phyloP scores from a whole-genome alignment of 1,140 invertebrate genomes.

The Ceratina calcarata region DNA sequence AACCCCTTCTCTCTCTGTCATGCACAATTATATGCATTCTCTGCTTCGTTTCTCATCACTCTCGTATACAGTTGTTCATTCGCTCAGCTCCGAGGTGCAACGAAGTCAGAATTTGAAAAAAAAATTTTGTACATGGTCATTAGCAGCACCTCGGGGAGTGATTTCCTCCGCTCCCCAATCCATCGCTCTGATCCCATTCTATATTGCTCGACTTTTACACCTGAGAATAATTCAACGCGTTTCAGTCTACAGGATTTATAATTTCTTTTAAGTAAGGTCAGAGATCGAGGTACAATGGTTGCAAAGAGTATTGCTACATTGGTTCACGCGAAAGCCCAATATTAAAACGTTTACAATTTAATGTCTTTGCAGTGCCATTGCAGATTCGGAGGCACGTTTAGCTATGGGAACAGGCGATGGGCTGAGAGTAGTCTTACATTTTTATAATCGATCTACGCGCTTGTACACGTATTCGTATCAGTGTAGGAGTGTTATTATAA shows the following conservation, averaged over 20 bases:
- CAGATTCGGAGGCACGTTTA: slow-evolving; percentile 4
- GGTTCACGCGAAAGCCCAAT: no score
- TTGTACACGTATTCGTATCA: background rate
- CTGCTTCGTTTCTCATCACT: no score
- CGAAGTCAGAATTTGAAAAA: background rate
- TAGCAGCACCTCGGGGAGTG: slow-evolving; percentile 4
- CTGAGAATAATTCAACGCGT: background rate
- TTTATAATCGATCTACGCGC: background rate
- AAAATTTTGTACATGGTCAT: background rate
- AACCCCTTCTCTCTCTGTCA: slow-evolving; percentile 53
- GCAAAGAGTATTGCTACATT: no score
- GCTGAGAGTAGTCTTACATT: background rate
- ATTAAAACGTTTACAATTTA: no score
- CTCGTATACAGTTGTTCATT: slow-evolving; percentile 54
- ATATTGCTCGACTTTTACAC: background rate
- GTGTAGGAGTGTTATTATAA: background rate
- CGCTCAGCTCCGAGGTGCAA: background rate
- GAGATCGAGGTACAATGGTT: background rate
- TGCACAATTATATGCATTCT: background rate
- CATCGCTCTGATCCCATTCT: background rate
- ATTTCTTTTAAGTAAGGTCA: background rate
- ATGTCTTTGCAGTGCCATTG: no score
- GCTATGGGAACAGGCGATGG: background rate
- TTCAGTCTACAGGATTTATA: no score
- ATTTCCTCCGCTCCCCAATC: background rate